Conservation (phyloP, 2,113 vertebrate species). For the Pao palembangensis region DNA sequence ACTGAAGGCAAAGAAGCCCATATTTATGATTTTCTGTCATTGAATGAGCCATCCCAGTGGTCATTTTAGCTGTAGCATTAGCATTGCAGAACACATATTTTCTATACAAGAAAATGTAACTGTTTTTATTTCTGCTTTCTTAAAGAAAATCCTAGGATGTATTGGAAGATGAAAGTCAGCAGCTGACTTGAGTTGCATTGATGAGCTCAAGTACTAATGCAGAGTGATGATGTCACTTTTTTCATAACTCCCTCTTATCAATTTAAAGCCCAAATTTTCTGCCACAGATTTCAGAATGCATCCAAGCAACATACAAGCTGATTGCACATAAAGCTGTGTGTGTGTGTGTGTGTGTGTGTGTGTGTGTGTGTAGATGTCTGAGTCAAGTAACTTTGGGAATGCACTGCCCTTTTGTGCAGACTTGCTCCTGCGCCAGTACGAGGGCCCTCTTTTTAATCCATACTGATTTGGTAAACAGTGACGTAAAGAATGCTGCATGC, state of each 20-base stretch:
- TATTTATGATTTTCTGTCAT: too few relatives aligned
- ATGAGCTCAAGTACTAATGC: constrained; percentile 29
- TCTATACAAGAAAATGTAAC: too few relatives aligned
- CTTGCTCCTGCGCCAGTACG: constrained; percentile 42
- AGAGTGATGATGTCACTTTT: constrained; percentile 65
- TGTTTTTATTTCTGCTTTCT: constrained; percentile 6
- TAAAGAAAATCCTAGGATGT: constrained; percentile 16
- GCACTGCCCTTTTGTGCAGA: constrained; percentile 49
- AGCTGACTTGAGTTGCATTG: constrained; percentile 25
- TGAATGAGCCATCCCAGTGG: too few relatives aligned
- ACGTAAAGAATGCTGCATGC: constrained; percentile 27
- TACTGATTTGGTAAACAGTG: constrained; percentile 60
- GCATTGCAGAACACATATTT: too few relatives aligned
- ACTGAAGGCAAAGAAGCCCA: too few relatives aligned
- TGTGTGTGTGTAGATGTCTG: constrained; percentile 26
- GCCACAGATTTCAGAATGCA: constrained; percentile 63
- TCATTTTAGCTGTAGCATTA: too few relatives aligned
- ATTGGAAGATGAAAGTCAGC: constrained; percentile 23
- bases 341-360: constrained; percentile 7
- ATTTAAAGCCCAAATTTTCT: constrained; percentile 62
- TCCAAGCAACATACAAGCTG: constrained; percentile 69
- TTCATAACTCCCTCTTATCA: constrained; percentile 54
- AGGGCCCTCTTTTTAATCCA: constrained; percentile 51
- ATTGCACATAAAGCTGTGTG: constrained; percentile 66
- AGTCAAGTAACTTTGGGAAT: constrained; percentile 65